Percentiles rank a stretch among this genome's conserved stretches.
phyloP scores from a whole-genome alignment of 1,140 invertebrate species.

The Bombus superbus region DNA sequence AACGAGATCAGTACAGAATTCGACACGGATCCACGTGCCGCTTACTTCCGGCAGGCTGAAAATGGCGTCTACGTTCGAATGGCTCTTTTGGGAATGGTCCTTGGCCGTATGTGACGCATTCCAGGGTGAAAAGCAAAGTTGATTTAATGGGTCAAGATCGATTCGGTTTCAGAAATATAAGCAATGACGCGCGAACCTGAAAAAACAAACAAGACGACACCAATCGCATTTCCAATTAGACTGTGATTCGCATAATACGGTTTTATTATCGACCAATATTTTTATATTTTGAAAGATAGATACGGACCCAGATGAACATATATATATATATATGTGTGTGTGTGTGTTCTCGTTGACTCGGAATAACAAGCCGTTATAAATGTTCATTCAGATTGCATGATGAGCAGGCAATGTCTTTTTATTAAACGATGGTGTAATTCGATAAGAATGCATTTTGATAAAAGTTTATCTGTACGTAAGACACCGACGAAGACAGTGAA shows the following conservation, averaged over 20 bases:
- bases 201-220: background rate
- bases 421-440: background rate
- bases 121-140: background rate
- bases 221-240: slow-evolving; percentile 22
- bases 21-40: slow-evolving; percentile 97
- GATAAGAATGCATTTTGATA: slow-evolving; percentile 8
- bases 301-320: background rate
- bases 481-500: background rate
- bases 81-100: slow-evolving; percentile 96
- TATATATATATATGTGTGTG: background rate
- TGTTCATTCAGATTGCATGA: background rate
- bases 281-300: background rate
- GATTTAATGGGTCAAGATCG: background rate
- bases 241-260: slow-evolving; percentile 27
- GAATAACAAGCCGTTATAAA: no score
- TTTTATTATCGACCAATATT: background rate
- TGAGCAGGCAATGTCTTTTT: background rate
- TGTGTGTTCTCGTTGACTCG: no score
- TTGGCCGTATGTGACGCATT: slow-evolving; percentile 83
- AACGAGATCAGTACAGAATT: slow-evolving; percentile 97
- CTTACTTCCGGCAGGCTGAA: slow-evolving; percentile 99
- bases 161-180: background rate
- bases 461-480: background rate
- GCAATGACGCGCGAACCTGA: background rate
- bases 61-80: slow-evolving; percentile 99